These are phyloP conservation scores for Parochlus steinenii DNA, from an alignment of 2,888 invertebrate genomes.

Conservation along the genomic window DNA sequence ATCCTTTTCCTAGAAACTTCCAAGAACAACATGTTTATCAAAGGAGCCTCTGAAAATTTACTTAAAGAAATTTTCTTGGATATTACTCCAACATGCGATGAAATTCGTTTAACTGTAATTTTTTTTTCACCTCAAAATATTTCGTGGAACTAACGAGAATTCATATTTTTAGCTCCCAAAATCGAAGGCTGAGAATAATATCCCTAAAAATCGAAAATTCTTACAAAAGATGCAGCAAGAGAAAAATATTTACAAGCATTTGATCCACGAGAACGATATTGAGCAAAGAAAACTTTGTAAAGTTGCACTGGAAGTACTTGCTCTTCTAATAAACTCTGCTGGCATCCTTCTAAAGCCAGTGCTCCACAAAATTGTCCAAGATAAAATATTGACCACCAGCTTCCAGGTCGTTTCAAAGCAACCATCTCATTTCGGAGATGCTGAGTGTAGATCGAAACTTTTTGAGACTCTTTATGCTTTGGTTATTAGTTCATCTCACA, in stretches of 20 bases:
- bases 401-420: constrained; percentile 7
- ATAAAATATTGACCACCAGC: constrained; percentile 17
- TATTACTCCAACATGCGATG: constrained; percentile 2
- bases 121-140: too few relatives aligned
- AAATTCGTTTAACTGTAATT: constrained; percentile 2
- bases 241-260: too few relatives aligned
- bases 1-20: constrained; percentile 2
- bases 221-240: constrained; percentile 4
- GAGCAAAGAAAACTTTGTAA: constrained; percentile 4
- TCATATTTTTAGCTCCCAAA: too few relatives aligned
- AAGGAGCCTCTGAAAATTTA: constrained; percentile 3
- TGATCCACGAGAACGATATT: too few relatives aligned
- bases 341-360: constrained; percentile 7
- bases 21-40: constrained; percentile 6
- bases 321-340: not conserved
- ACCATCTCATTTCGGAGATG: constrained; percentile 9
- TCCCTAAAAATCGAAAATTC: too few relatives aligned
- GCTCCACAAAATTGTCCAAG: constrained; percentile 17
- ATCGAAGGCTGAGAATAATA: too few relatives aligned
- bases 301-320: constrained; percentile 1
- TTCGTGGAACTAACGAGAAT: too few relatives aligned
- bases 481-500: constrained; percentile 18
- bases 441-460: constrained; percentile 18
- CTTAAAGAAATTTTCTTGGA: constrained; percentile 10
- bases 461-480: constrained; percentile 17